Evolutionary conservation across 2,888 invertebrate genomes (phyloP).

Genomic region (Luffia ferchaultella): DNA sequence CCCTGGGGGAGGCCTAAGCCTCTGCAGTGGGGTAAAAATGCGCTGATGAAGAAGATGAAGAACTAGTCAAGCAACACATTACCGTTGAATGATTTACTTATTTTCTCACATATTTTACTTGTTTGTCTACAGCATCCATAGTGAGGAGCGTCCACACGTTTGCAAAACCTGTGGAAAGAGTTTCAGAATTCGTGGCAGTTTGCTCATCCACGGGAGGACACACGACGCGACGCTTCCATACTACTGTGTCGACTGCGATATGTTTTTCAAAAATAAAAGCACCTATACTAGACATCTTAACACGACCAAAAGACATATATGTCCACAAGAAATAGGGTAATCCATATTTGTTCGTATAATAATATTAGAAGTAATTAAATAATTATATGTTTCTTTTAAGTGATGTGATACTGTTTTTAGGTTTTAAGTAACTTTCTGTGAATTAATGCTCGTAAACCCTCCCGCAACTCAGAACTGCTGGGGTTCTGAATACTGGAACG

Average conservation of each 20-base stretch:
- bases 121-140: not conserved
- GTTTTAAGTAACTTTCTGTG: too few species aligned
- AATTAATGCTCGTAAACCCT: too few species aligned
- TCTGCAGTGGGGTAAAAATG: too few species aligned
- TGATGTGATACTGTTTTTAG: too few species aligned
- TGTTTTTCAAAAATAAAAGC: not conserved
- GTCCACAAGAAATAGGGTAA: not conserved
- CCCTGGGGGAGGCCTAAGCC: too few species aligned
- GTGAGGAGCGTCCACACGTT: not conserved
- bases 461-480: too few species aligned
- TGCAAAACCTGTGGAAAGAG: conserved; percentile 2
- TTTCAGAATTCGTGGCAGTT: not conserved
- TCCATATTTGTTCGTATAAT: not conserved
- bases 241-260: conserved; percentile 2
- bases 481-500: too few species aligned
- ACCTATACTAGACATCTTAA: not conserved
- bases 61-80: not conserved
- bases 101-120: not conserved
- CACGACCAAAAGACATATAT: not conserved
- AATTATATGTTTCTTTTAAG: too few species aligned
- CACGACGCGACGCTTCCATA: not conserved
- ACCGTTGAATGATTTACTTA: not conserved
- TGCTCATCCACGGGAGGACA: not conserved
- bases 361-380: too few species aligned
- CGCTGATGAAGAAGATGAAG: too few species aligned